These are phyloP conservation scores for Drosophila tropicalis DNA, from an alignment of 1,140 invertebrate species.

Conservation along the genomic window DNA sequence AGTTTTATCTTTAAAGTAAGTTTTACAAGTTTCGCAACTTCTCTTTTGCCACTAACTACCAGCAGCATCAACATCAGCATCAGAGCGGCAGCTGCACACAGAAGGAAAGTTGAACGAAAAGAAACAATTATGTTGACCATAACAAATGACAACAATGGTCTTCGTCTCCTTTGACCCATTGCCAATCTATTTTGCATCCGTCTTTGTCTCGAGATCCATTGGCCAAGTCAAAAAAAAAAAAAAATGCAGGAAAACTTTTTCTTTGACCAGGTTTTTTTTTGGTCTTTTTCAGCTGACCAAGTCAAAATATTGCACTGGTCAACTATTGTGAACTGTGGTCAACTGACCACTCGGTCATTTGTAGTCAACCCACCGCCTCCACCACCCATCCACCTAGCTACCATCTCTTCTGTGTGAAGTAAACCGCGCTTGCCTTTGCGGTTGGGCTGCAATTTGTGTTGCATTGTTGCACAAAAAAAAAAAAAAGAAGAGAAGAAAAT, in stretches of 20 bases:
- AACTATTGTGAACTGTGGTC: constrained; percentile 68
- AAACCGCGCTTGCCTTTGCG: constrained; percentile 69
- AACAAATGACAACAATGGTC: constrained; percentile 41
- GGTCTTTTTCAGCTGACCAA: constrained; percentile 61
- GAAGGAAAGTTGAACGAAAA: constrained; percentile 3
- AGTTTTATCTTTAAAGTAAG: not conserved
- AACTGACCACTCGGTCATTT: constrained; percentile 14
- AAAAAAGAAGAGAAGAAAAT: constrained; percentile 25
- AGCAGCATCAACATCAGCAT: not conserved
- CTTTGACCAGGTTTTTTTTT: constrained; percentile 19
- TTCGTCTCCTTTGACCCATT: not conserved
- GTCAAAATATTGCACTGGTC: constrained; percentile 76
- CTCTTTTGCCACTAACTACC: not conserved
- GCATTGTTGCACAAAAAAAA: constrained; percentile 61
- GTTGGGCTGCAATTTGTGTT: constrained; percentile 74
- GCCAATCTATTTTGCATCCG: constrained; percentile 13
- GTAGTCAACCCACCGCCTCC: not conserved
- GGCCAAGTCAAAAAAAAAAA: not conserved
- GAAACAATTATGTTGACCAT: constrained; percentile 42
- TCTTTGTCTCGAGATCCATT: constrained; percentile 3
- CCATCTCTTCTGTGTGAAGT: constrained; percentile 15
- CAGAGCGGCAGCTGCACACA: constrained; percentile 4
- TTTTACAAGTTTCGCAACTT: not conserved
- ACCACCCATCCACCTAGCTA: not conserved
- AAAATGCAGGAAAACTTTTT: constrained; percentile 8